Base-by-base conservation (phyloP, 2,797 vertebrate species). In the Otus scops region DNA sequence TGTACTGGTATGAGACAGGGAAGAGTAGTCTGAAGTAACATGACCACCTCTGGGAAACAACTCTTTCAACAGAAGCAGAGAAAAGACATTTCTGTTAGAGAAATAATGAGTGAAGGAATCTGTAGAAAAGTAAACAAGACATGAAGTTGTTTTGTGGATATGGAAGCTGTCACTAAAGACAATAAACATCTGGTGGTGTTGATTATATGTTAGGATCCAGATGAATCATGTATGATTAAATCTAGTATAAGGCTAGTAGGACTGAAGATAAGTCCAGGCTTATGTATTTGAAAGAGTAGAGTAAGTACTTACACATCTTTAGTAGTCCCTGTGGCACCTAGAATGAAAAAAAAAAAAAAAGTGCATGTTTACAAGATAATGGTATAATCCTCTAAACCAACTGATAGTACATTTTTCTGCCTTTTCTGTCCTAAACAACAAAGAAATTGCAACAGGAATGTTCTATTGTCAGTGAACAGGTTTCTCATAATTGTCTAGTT, bases 251-350 rank as follows among this genome's bases (percentile, higher is more conserved):
- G 57, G 27, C 68, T 92, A 85, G 47, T 57, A 87, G 65, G 53
- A 65, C 57, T 65, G 34, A 85, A 87, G 39, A 13, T 38, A 87
- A 89, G 48, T 53, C 48, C 70, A 89, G n/a, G 28, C 27, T 86
- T 91, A 85, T 22, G 19, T 28, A 64, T 60, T 71, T 85, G 22
- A 92, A 85, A 68, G 16, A 69, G 59, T 16, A 65, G 17, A 74
- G 28, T 38, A 91, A 95, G 89, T 98, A 99, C 99, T 99, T 98
- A 99, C 99, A 97, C 97, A 97, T 99, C 99, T 98, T 99, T 99
- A 95, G 98, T 98, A 91, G 97, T 97, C 89, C 99, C 99, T 90
- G 98, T 96, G 87, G 99, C 98, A 89, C 99, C 99, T 99, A 95
- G 79, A 93, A 91, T 84, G 21, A 94, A 24, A 95, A 22, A 93